phyloP scores from a whole-genome alignment of 2,113 vertebrate species.

The Neodon shergylaensis region DNA sequence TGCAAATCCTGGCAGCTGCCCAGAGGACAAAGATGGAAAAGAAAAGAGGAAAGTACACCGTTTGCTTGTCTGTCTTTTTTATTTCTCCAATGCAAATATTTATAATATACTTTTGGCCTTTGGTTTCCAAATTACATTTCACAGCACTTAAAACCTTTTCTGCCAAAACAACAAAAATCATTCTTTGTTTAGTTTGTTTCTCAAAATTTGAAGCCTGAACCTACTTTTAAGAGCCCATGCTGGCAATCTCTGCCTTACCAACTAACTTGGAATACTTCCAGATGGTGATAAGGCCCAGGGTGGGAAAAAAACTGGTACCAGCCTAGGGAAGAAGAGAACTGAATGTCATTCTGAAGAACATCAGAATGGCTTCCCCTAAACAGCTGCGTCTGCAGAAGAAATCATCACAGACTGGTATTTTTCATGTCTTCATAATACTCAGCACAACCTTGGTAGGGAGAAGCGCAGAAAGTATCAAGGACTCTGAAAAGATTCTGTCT shows the following conservation, averaged over 20 bases:
- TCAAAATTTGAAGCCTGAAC: slow-evolving; percentile 30
- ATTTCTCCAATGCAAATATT: background rate
- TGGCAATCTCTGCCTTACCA: slow-evolving; percentile 9
- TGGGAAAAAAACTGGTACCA: background rate
- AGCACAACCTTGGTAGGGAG: background rate
- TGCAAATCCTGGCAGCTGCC: background rate
- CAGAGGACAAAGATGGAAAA: background rate
- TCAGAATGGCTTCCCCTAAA: slow-evolving; percentile 22
- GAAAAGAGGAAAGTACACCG: background rate
- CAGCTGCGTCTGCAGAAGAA: slow-evolving; percentile 12
- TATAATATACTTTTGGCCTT: background rate
- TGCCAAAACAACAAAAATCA: background rate
- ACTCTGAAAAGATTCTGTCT: background rate
- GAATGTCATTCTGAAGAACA: slow-evolving; percentile 1
- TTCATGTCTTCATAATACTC: background rate
- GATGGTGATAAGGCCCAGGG: background rate
- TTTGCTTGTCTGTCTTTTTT: background rate
- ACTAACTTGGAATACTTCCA: background rate
- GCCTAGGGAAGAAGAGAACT: background rate
- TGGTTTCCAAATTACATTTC: background rate
- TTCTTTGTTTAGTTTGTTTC: slow-evolving; percentile 24
- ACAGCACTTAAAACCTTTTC: slow-evolving; percentile 2
- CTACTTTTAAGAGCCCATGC: background rate
- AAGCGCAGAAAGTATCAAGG: slow-evolving; percentile 13
- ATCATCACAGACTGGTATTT: background rate